Evolutionary conservation across 1,140 invertebrate species (phyloP), one percentile per base, ranked within the genome.

Genomic region (Spodoptera frugiperda): DNA sequence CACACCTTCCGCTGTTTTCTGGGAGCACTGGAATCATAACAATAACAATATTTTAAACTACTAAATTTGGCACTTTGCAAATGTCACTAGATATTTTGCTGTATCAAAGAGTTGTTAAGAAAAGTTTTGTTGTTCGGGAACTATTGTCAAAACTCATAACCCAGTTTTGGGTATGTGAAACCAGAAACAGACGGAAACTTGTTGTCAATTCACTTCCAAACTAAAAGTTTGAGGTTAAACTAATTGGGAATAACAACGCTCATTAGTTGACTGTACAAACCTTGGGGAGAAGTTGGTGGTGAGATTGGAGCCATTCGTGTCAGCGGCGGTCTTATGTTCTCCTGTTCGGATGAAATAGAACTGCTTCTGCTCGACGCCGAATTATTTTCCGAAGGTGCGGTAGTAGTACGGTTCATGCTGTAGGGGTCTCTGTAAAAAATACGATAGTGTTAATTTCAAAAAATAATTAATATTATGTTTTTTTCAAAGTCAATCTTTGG

Each of bases 311-410:
- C 86, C 89, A 91, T 91, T 8, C 91, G 83, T 59, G 89, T 87
- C 46, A 93, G 78, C 4, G 92, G 91, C 19, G 91, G 92, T 3
- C 92, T 83, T 3, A 92, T 92, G 72, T 87, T 90, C 71, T 93
- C 92, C 15, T 93, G 90, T 39, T 93, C 92, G 0, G 92, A 93
- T 0, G 92, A 93, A 68, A 93, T 86, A 0, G 92, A 93, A 74
- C 91, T 93, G 73, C 92, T 93, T 51, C 92, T 79, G 77, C 91
- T 93, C 0, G 92, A 93, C 0, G 87, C 86, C 0, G 92, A 91
- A 53, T 88, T 89, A 63, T 88, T 88, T 15, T 93, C 91, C 0
- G 89, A 81, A 0, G 59, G 46, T 9, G 48, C 72, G 14, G 86
- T 87, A 6, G 48, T 59, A 21, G 86, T 87, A 6, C 90, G 84